These are phyloP conservation scores for Meandrusa payeni DNA, from an alignment of 2,888 invertebrate genomes.

Conservation along the genomic window DNA sequence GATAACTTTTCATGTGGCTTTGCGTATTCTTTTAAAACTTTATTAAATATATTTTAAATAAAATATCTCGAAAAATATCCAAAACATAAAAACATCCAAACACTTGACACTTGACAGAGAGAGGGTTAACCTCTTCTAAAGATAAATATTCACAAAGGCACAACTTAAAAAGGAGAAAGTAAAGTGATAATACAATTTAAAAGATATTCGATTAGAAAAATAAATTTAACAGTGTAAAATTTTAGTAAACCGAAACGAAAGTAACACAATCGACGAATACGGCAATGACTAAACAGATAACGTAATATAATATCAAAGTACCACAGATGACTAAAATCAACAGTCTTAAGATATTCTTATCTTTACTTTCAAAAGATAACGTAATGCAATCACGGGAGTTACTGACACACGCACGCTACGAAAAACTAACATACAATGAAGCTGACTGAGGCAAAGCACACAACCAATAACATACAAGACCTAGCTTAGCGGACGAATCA, in stretches of 20 bases:
- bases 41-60: conserved; percentile 9
- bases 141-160: conserved; percentile 12
- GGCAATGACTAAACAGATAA: conserved; percentile 17
- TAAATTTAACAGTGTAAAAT: neutral
- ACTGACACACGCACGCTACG: conserved; percentile 1
- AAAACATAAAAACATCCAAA: conserved; percentile 28
- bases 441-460: too few relatives aligned
- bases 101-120: conserved; percentile 28
- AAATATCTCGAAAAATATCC: conserved; percentile 21
- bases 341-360: conserved; percentile 1
- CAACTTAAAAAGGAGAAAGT: conserved; percentile 4
- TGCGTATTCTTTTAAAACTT: neutral
- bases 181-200: conserved; percentile 1
- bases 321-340: conserved; percentile 20
- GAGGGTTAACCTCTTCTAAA: conserved; percentile 24
- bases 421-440: conserved; percentile 13
- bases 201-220: neutral
- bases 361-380: conserved; percentile 1
- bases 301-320: conserved; percentile 1
- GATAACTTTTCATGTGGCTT: neutral
- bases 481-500: neutral
- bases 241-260: conserved; percentile 12
- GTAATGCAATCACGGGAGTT: neutral
- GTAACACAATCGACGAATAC: conserved; percentile 21
- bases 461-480: too few relatives aligned